phyloP scores from a whole-genome alignment of 1,140 invertebrate species.

The Drosophila santomea region DNA sequence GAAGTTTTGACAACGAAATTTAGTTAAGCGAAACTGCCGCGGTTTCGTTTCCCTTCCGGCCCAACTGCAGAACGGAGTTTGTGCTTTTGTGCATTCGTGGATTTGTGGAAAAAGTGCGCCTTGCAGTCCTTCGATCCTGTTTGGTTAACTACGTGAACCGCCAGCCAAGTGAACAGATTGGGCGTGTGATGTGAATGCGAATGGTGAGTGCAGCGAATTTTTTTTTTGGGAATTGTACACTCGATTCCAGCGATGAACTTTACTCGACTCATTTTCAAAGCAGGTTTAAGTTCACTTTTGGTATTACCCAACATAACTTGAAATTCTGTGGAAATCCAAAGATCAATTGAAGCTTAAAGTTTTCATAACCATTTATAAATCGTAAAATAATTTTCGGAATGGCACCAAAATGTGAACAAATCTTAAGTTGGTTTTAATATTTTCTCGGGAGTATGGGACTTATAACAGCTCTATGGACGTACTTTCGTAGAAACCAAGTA shows the following conservation, averaged over 20 bases:
- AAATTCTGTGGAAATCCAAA: too few species aligned
- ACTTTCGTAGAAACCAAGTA: too few species aligned
- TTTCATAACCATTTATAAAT: background rate
- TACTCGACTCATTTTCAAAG: background rate
- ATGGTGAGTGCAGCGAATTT: slow-evolving; percentile 66
- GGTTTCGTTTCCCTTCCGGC: slow-evolving; percentile 13
- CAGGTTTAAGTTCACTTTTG: background rate
- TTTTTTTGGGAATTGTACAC: slow-evolving; percentile 3
- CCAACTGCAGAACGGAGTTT: slow-evolving; percentile 32
- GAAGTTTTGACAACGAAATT: slow-evolving; percentile 75
- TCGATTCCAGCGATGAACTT: background rate
- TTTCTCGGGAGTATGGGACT: background rate
- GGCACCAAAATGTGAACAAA: background rate
- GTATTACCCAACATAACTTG: background rate
- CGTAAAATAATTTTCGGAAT: background rate
- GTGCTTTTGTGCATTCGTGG: background rate
- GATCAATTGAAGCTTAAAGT: background rate
- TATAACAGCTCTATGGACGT: background rate
- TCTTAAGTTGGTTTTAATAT: too few species aligned
- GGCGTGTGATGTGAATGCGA: slow-evolving; percentile 79
- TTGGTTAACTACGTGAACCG: slow-evolving; percentile 50
- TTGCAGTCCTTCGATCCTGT: slow-evolving; percentile 29
- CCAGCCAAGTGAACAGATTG: slow-evolving; percentile 32
- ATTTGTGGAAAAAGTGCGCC: slow-evolving; percentile 33
- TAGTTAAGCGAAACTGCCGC: slow-evolving; percentile 58